Evolutionary conservation across 2,797 vertebrate genomes (phyloP).

Genomic region (Tamandua tetradactyla): DNA sequence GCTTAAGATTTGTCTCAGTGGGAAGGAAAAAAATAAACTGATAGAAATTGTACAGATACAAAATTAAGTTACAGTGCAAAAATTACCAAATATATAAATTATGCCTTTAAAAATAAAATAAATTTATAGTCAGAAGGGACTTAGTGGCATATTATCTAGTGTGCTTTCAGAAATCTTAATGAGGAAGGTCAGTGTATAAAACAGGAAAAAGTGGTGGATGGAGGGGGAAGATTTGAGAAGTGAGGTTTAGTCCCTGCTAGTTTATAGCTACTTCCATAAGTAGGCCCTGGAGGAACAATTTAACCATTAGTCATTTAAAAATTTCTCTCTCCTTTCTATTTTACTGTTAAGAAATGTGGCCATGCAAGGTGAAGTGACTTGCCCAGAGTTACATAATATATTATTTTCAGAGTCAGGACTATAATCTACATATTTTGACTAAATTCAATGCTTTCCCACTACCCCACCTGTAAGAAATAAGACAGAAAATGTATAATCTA

Average conservation of each 20-base stretch:
- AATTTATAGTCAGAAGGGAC: background rate
- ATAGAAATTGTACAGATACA: slow-evolving; percentile 26
- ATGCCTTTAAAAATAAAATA: slow-evolving; percentile 3
- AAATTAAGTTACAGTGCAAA: background rate
- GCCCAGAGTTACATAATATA: background rate
- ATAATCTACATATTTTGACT: background rate
- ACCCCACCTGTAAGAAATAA: background rate
- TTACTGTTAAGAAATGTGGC: background rate
- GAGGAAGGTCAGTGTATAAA: background rate
- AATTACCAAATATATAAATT: background rate
- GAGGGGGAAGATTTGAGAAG: too few relatives aligned
- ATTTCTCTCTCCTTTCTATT: slow-evolving; percentile 12
- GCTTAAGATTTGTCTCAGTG: background rate
- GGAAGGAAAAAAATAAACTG: background rate
- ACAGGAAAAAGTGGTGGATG: background rate
- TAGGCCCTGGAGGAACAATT: background rate
- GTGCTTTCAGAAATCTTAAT: background rate
- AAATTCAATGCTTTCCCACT: background rate
- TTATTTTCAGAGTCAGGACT: slow-evolving; percentile 7
- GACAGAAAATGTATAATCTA: background rate
- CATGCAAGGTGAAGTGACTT: background rate
- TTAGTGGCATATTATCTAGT: background rate
- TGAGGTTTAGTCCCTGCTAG: background rate
- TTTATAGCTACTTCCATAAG: background rate
- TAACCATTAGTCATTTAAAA: background rate